Evolutionary conservation across 2,888 invertebrate species (phyloP).

Genomic region (Protodeltote pygarga): DNA sequence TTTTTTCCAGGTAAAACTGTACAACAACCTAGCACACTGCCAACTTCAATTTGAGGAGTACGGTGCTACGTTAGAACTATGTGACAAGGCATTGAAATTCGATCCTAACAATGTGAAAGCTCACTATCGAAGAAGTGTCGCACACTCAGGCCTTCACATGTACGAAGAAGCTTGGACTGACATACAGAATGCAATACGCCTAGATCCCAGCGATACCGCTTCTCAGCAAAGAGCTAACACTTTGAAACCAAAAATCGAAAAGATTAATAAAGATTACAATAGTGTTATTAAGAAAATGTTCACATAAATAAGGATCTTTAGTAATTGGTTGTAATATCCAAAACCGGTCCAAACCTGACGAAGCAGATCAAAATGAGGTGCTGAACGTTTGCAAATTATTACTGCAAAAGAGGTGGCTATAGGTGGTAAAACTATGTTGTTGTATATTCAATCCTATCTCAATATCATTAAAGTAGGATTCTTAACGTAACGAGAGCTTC

Average conservation of each 20-base stretch:
- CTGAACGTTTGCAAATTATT: no score
- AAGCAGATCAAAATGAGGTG: no score
- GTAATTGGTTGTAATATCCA: no score
- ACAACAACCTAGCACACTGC: constrained; percentile 94
- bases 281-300: constrained; percentile 88
- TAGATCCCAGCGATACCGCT: constrained; percentile 90
- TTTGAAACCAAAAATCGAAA: constrained; percentile 85
- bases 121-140: constrained; percentile 93
- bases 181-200: constrained; percentile 83
- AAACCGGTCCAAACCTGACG: no score
- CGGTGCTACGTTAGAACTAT: constrained; percentile 89
- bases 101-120: constrained; percentile 95
- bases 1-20: constrained; percentile 86
- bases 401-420: no score
- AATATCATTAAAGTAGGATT: no score
- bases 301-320: constrained; percentile 51
- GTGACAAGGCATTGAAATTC: constrained; percentile 92
- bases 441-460: no score
- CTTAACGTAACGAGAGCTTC: no score
- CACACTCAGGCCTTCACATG: constrained; percentile 88
- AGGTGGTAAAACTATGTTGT: no score
- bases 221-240: constrained; percentile 86
- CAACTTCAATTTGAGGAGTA: constrained; percentile 90
- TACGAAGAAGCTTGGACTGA: constrained; percentile 89
- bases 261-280: constrained; percentile 87